Conservation (phyloP, 1,140 invertebrate genomes). For the Tetragnatha versicolor region DNA sequence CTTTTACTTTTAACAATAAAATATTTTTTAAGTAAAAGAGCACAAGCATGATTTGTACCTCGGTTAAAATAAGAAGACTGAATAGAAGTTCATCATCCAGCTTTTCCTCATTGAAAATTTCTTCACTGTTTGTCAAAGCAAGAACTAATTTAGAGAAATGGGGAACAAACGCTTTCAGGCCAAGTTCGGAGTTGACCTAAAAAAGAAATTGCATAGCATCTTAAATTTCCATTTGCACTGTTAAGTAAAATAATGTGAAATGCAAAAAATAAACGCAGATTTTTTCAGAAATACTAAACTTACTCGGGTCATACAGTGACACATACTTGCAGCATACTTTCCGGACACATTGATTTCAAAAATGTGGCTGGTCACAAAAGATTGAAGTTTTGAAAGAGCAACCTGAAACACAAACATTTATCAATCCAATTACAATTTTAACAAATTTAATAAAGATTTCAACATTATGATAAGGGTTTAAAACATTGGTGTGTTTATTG, state of each 20-base stretch:
- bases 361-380: conserved; percentile 76
- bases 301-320: conserved; percentile 75
- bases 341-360: conserved; percentile 85
- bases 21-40: neutral
- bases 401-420: no score
- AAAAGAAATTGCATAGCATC: no score
- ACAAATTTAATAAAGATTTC: no score
- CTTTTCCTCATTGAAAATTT: conserved; percentile 75
- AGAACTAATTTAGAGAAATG: conserved; percentile 72
- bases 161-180: conserved; percentile 77
- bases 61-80: conserved; percentile 77
- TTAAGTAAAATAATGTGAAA: conserved; percentile 21
- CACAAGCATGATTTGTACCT: conserved; percentile 65
- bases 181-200: conserved; percentile 70
- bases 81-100: conserved; percentile 82
- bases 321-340: conserved; percentile 75
- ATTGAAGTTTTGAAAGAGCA: conserved; percentile 76
- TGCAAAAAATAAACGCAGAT: neutral
- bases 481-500: no score
- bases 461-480: no score
- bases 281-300: conserved; percentile 61
- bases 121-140: conserved; percentile 68
- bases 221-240: no score
- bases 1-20: no score
- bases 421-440: no score